Conservation (phyloP, 1,140 invertebrate genomes). For the Drosophila arizonae region DNA sequence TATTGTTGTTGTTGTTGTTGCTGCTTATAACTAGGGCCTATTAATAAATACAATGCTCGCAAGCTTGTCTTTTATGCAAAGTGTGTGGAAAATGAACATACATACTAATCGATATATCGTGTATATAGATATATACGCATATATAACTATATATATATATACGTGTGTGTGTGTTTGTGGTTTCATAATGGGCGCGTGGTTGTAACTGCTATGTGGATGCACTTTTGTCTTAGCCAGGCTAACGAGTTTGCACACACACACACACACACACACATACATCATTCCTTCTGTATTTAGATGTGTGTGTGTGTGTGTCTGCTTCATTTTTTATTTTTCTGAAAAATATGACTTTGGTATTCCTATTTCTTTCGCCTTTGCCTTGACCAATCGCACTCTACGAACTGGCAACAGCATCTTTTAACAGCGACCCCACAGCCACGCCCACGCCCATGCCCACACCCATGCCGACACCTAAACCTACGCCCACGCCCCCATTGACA, state of each 20-base stretch:
- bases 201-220: constrained; percentile 29
- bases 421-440: constrained; percentile 36
- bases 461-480: constrained; percentile 21
- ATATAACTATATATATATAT: constrained; percentile 13
- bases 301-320: constrained; percentile 38
- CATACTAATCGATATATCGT: constrained; percentile 40
- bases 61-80: constrained; percentile 78
- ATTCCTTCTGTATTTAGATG: neutral
- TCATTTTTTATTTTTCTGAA: constrained; percentile 77
- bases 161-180: constrained; percentile 34
- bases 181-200: neutral
- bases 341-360: constrained; percentile 82
- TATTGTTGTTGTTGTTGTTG: constrained; percentile 28
- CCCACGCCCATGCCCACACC: neutral
- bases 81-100: constrained; percentile 71
- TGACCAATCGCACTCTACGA: constrained; percentile 40
- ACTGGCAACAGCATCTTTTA: constrained; percentile 71
- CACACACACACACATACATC: neutral
- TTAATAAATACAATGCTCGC: constrained; percentile 72
- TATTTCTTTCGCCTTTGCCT: constrained; percentile 28
- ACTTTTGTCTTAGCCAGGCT: constrained; percentile 52
- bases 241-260: constrained; percentile 7
- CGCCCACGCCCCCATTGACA: constrained; percentile 36
- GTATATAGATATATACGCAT: constrained; percentile 32
- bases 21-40: constrained; percentile 56